phyloP scores from a whole-genome alignment of 2,113 vertebrate genomes.

The Centropristis striata region DNA sequence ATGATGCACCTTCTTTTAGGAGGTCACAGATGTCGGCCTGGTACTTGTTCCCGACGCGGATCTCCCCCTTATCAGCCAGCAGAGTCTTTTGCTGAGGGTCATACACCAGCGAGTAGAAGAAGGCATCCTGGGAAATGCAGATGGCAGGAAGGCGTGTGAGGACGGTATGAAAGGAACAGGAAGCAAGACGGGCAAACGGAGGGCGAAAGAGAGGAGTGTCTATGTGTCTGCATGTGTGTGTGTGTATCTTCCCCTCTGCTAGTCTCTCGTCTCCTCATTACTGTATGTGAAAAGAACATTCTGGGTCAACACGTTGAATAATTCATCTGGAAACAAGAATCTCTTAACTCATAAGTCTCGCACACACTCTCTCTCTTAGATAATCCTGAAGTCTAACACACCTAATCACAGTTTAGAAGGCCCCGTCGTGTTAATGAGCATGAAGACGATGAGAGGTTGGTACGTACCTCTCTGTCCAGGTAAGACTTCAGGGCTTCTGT shows the following conservation, averaged over 20 bases:
- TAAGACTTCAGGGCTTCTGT: conserved; percentile 97
- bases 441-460: background rate
- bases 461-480: conserved; percentile 94
- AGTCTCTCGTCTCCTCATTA: conserved; percentile 85
- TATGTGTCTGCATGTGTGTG: conserved; percentile 5
- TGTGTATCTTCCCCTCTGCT: conserved; percentile 41
- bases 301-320: conserved; percentile 86
- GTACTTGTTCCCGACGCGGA: conserved; percentile 96
- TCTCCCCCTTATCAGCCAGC: conserved; percentile 98
- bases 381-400: conserved; percentile 30
- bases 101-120: conserved; percentile 98
- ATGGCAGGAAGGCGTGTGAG: conserved; percentile 40
- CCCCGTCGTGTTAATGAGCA: background rate
- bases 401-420: conserved; percentile 24
- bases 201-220: conserved; percentile 24
- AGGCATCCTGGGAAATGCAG: conserved; percentile 90
- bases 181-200: conserved; percentile 33
- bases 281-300: conserved; percentile 82
- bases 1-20: conserved; percentile 89
- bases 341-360: conserved; percentile 50
- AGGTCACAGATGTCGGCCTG: conserved; percentile 98
- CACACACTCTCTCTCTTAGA: background rate
- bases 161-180: conserved; percentile 43
- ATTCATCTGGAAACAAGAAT: conserved; percentile 81
- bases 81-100: conserved; percentile 99